These are phyloP conservation scores for Plecotus auritus DNA, from an alignment of 2,113 vertebrate species.

Conservation along the genomic window DNA sequence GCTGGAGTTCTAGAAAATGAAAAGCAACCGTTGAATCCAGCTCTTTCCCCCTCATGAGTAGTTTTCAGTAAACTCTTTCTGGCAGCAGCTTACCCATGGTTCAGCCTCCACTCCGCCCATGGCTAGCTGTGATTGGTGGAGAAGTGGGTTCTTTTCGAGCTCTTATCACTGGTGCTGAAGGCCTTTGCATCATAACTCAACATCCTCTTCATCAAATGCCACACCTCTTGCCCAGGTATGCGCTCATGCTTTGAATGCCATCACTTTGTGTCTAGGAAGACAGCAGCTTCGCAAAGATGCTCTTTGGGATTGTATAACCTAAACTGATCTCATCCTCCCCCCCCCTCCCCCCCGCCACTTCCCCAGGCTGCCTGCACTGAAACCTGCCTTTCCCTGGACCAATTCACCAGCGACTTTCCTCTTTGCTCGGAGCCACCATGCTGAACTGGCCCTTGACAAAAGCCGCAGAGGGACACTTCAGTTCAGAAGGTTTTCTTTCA, in stretches of 20 bases:
- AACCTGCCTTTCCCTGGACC: neutral
- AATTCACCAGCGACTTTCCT: neutral
- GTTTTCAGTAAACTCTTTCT: neutral
- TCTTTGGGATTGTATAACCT: neutral
- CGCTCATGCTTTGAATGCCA: neutral
- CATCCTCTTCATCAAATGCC: neutral
- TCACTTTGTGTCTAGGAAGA: neutral
- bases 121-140: neutral
- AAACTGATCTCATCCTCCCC: neutral
- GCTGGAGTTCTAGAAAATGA: neutral
- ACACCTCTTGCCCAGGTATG: neutral
- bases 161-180: neutral
- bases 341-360: neutral
- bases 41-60: neutral
- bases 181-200: neutral
- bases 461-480: neutral
- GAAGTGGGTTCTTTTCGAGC: neutral
- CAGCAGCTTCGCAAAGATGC: neutral
- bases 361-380: neutral
- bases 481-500: neutral
- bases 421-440: neutral
- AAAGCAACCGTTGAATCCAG: neutral
- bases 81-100: accelerated
- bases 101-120: accelerated
- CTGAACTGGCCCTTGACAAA: neutral